These are phyloP conservation scores for Eublepharis macularius DNA, from an alignment of 2,113 vertebrate species.

Conservation along the genomic window DNA sequence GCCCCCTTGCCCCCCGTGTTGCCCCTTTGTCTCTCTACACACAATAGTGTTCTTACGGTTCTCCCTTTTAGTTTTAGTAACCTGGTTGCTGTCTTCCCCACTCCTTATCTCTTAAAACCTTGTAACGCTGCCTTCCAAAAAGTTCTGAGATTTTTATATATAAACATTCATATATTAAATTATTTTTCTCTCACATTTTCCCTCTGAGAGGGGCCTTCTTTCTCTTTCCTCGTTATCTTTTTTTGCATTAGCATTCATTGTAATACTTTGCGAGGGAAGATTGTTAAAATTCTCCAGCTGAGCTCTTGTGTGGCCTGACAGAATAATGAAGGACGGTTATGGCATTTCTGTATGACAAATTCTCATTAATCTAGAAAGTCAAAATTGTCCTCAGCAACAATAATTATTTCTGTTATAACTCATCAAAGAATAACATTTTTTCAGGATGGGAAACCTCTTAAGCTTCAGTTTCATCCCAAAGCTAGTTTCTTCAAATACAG, in stretches of 20 bases:
- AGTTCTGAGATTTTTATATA: background rate
- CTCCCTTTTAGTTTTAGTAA: background rate
- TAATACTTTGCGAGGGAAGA: background rate
- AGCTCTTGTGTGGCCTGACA: background rate
- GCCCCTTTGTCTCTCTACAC: background rate
- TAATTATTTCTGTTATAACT: background rate
- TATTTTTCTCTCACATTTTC: too few species aligned
- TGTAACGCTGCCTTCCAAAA: background rate
- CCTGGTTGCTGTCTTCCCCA: too few species aligned
- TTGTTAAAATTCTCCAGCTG: background rate
- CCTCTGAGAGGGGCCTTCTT: too few species aligned
- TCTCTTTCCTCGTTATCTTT: too few species aligned
- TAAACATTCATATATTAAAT: too few species aligned
- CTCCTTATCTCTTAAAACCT: background rate
- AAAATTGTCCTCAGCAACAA: constrained; percentile 23
- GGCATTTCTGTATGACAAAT: background rate
- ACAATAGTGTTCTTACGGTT: background rate
- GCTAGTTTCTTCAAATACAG: rapidly evolving
- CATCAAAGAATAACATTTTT: background rate
- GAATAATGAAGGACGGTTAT: background rate
- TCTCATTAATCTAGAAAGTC: constrained; percentile 20
- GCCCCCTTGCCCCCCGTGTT: background rate
- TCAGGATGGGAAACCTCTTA: background rate
- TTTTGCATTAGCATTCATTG: background rate
- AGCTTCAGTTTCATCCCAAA: background rate